Conservation (phyloP, 2,113 vertebrate genomes). For the Rhagologus leucostigma region DNA sequence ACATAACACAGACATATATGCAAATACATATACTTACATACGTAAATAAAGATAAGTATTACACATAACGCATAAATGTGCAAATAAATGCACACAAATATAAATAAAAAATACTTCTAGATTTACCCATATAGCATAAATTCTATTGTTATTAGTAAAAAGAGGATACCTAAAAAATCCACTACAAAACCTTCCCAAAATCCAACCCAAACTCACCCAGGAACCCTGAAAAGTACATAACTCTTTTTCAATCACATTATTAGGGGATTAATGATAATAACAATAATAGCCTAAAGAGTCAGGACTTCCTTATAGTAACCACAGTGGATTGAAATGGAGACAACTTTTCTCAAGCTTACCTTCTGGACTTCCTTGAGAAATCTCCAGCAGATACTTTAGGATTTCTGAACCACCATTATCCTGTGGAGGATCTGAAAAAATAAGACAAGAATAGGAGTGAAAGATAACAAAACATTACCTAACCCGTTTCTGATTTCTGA, state of each 20-base stretch:
- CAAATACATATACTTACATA: not conserved
- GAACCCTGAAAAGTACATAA: not conserved
- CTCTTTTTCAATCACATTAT: not conserved
- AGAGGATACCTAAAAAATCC: not conserved
- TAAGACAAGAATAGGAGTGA: not conserved
- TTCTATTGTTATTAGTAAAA: not conserved
- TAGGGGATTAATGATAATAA: not conserved
- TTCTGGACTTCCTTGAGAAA: slow-evolving; percentile 89
- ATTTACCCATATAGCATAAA: not conserved
- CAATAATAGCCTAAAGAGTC: not conserved
- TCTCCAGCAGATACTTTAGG: slow-evolving; percentile 90
- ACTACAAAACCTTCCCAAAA: not conserved
- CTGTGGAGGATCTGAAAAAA: slow-evolving; percentile 85
- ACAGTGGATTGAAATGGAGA: not conserved
- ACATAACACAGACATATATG: not conserved
- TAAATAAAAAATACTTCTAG: not conserved
- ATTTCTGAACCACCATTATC: slow-evolving; percentile 94
- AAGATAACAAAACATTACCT: not conserved
- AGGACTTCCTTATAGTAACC: not conserved
- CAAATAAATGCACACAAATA: not conserved
- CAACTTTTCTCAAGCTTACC: slow-evolving; percentile 66
- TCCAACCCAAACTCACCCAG: not conserved
- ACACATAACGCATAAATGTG: not conserved
- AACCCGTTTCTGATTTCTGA: not conserved
- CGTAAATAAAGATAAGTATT: not conserved